Conservation (phyloP, 2,888 invertebrate genomes). For the Didymodactylos carnosus region DNA sequence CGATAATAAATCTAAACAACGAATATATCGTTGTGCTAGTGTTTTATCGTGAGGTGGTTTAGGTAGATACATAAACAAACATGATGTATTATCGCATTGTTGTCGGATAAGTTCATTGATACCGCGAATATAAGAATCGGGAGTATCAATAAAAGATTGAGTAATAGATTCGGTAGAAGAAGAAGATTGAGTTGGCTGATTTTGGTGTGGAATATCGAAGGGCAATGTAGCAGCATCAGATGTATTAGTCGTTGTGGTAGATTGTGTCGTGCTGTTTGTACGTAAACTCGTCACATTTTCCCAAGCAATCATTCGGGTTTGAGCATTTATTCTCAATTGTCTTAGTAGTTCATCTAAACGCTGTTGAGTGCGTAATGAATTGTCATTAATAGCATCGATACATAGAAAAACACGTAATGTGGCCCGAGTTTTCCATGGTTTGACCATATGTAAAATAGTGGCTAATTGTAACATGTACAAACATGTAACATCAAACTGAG, state of each 20-base stretch:
- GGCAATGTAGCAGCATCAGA: slow-evolving; percentile 2
- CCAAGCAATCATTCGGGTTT: slow-evolving; percentile 44
- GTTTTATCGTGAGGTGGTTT: slow-evolving; percentile 46
- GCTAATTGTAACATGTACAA: slow-evolving; percentile 88
- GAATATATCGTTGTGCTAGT: slow-evolving; percentile 19
- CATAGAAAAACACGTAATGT: slow-evolving; percentile 69
- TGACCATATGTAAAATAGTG: slow-evolving; percentile 70
- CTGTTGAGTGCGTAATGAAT: slow-evolving; percentile 25
- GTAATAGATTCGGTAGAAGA: background rate
- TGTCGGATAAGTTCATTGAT: slow-evolving; percentile 50
- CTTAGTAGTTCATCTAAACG: slow-evolving; percentile 47
- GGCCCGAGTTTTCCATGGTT: slow-evolving; percentile 45
- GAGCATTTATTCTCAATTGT: slow-evolving; percentile 63
- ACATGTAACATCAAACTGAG: slow-evolving; percentile 66
- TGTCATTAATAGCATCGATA: slow-evolving; percentile 33
- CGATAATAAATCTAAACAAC: slow-evolving; percentile 53
- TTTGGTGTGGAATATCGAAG: slow-evolving; percentile 1
- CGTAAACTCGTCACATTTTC: slow-evolving; percentile 32
- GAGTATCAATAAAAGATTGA: slow-evolving; percentile 11
- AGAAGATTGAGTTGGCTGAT: background rate
- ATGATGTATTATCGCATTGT: slow-evolving; percentile 56
- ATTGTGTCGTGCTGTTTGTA: too few relatives aligned
- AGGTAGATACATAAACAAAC: slow-evolving; percentile 76
- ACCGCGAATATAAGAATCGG: slow-evolving; percentile 23
- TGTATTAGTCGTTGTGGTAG: slow-evolving; percentile 19